Conservation (phyloP, 2,113 vertebrate genomes). For the Seriola dumerili region DNA sequence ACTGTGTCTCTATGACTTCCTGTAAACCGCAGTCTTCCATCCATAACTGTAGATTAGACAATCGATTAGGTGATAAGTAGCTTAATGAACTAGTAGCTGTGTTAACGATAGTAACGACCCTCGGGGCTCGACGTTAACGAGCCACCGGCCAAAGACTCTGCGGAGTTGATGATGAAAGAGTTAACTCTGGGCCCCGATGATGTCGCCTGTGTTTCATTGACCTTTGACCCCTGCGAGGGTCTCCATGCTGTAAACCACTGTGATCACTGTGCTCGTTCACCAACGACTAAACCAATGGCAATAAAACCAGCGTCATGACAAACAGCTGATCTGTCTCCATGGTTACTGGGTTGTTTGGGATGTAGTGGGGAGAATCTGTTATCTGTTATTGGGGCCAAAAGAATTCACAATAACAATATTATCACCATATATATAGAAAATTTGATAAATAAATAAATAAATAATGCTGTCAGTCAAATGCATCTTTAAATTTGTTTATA, state of each 20-base stretch:
- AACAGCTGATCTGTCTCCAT: conserved; percentile 33
- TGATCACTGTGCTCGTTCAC: conserved; percentile 77
- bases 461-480: no score
- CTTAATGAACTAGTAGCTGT: conserved; percentile 17
- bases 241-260: conserved; percentile 78
- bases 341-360: conserved; percentile 32
- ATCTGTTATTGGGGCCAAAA: no score
- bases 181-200: conserved; percentile 46
- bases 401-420: no score
- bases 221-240: conserved; percentile 74
- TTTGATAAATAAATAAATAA: no score
- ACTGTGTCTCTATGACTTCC: conserved; percentile 63
- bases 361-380: no score
- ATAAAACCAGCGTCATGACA: conserved; percentile 83
- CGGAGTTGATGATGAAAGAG: not conserved
- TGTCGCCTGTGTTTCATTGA: conserved; percentile 54
- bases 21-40: conserved; percentile 76
- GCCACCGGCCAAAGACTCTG: conserved; percentile 42
- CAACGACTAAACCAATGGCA: conserved; percentile 78
- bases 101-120: conserved; percentile 21
- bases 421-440: no score
- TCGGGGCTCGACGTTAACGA: conserved; percentile 22
- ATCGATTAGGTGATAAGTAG: conserved; percentile 43
- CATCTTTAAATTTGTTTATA: no score
- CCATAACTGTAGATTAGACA: conserved; percentile 57